Percentiles rank a stretch among this genome's conserved stretches.
Evolutionary conservation across 2,888 invertebrate species (phyloP).

Genomic region (Parapristionchus giblindavisi): DNA sequence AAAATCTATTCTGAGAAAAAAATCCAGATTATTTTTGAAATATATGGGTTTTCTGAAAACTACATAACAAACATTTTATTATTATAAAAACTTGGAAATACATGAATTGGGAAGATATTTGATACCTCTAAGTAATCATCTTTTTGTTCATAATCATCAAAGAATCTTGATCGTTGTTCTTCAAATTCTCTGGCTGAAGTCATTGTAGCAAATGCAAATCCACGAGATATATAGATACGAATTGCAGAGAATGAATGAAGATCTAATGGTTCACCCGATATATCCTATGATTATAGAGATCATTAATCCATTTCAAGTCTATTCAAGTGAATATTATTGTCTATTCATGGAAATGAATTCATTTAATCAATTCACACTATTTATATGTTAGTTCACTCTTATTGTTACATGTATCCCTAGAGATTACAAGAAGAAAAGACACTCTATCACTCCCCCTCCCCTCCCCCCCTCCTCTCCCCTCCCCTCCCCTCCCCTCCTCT

Average conservation of each 20-base stretch:
- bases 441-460: background rate
- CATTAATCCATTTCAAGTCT: too few species aligned
- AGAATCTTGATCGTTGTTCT: slow-evolving; percentile 82
- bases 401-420: too few species aligned
- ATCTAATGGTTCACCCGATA: slow-evolving; percentile 79
- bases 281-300: slow-evolving; percentile 76
- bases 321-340: too few species aligned
- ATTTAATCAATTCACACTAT: too few species aligned
- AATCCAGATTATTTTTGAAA: too few species aligned
- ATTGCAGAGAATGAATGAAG: slow-evolving; percentile 79
- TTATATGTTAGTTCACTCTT: too few species aligned
- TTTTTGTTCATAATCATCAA: slow-evolving; percentile 81
- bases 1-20: background rate
- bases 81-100: background rate
- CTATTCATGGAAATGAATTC: too few species aligned
- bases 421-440: background rate
- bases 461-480: too few species aligned
- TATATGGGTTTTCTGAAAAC: too few species aligned
- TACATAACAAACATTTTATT: too few species aligned
- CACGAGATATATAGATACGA: slow-evolving; percentile 81
- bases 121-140: slow-evolving; percentile 86
- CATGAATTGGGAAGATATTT: background rate
- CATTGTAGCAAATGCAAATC: slow-evolving; percentile 32
- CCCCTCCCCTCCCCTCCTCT: too few species aligned
- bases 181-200: slow-evolving; percentile 79